phyloP scores from a whole-genome alignment of 2,888 invertebrate species.

The Mechanitis messenoides region DNA sequence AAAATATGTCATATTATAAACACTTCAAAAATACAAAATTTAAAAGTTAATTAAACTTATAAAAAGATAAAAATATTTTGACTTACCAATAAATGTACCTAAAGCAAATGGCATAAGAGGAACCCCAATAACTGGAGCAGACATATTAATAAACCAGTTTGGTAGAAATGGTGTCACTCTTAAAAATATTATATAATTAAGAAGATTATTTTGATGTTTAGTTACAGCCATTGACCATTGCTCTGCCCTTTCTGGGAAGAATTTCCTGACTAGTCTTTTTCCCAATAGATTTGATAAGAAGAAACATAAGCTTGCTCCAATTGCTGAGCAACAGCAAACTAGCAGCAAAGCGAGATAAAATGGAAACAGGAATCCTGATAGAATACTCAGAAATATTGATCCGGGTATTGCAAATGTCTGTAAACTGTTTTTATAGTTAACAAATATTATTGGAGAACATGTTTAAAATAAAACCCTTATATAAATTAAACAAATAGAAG shows the following conservation, averaged over 20 bases:
- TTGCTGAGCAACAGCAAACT: conserved; percentile 95
- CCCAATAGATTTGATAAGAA: conserved; percentile 94
- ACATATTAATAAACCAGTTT: conserved; percentile 99
- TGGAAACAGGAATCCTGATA: conserved; percentile 97
- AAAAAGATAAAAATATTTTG: too few relatives aligned
- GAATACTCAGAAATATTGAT: conserved; percentile 96
- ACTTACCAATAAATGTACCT: conserved; percentile 94
- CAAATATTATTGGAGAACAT: conserved; percentile 12
- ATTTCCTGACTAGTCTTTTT: conserved; percentile 87
- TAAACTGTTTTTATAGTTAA: conserved; percentile 77
- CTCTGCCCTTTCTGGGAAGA: conserved; percentile 91
- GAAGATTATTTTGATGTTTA: conserved; percentile 90
- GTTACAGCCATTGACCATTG: conserved; percentile 91
- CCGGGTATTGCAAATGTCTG: conserved; percentile 99
- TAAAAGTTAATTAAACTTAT: too few relatives aligned
- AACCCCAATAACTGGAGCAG: conserved; percentile 97
- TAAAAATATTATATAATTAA: conserved; percentile 97
- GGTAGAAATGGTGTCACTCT: conserved; percentile 98
- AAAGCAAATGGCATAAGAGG: conserved; percentile 93
- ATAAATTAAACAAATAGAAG: conserved; percentile 2
- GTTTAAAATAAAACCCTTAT: conserved; percentile 10
- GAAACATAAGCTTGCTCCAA: conserved; percentile 97
- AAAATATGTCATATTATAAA: not conserved
- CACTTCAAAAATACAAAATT: too few relatives aligned
- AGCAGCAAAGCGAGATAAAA: conserved; percentile 92